Percentiles rank a stretch among this genome's conserved stretches.
Conservation (phyloP, 2,113 vertebrate species). For the Catharus bicknelli region DNA sequence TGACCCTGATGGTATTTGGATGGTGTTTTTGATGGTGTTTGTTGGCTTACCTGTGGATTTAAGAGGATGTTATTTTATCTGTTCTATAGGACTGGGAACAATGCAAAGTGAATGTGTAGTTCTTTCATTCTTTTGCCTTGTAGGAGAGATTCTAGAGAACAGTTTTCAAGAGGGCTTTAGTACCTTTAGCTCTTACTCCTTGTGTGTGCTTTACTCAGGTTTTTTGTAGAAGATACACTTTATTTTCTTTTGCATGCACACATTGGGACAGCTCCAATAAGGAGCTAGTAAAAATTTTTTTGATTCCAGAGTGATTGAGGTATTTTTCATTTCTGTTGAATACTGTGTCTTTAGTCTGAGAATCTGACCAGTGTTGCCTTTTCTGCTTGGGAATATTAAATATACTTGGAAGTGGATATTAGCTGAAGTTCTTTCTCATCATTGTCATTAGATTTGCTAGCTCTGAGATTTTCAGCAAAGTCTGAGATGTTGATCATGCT, state of each 20-base stretch:
- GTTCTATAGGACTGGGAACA: neutral
- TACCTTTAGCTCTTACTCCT: neutral
- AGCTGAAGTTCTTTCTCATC: neutral
- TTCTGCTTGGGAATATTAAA: neutral
- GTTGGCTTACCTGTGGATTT: neutral
- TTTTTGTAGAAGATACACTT: neutral
- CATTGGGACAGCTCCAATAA: neutral
- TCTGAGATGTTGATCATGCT: neutral
- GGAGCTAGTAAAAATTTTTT: neutral
- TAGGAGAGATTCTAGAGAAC: neutral
- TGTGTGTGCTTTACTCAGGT: neutral
- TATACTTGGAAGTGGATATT: neutral
- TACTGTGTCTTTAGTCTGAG: neutral
- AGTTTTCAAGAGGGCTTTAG: neutral
- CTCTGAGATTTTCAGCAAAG: neutral
- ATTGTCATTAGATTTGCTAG: neutral
- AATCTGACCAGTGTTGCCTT: neutral
- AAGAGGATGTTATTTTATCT: neutral
- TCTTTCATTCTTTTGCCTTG: neutral
- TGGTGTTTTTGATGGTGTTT: neutral
- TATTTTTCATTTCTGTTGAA: neutral
- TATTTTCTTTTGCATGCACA: neutral
- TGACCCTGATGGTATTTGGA: neutral
- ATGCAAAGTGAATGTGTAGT: neutral
- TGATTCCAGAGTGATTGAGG: neutral